Conservation (phyloP, 2,888 invertebrate genomes). For the Troides oblongomaculatus region DNA sequence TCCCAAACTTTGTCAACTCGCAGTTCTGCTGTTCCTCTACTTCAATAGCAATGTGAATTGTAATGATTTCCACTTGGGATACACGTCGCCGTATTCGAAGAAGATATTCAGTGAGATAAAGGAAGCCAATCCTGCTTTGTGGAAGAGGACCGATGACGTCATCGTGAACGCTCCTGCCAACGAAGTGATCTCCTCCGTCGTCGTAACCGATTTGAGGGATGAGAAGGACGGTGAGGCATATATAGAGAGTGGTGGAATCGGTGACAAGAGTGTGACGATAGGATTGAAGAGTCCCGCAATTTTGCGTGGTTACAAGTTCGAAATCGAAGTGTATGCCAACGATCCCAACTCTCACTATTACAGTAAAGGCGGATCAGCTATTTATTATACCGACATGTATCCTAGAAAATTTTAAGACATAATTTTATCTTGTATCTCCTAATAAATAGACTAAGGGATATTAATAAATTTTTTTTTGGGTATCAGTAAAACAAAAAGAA, state of each 20-base stretch:
- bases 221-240: conserved; percentile 59
- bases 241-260: conserved; percentile 62
- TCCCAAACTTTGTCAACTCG: conserved; percentile 15
- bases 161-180: conserved; percentile 50
- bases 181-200: conserved; percentile 59
- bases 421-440: neutral
- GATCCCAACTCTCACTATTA: conserved; percentile 44
- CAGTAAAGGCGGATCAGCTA: conserved; percentile 46
- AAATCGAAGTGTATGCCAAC: conserved; percentile 58
- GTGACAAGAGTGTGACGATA: conserved; percentile 57
- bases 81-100: conserved; percentile 41
- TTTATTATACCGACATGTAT: conserved; percentile 32
- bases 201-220: conserved; percentile 60
- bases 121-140: conserved; percentile 60
- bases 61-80: conserved; percentile 52
- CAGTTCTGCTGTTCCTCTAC: conserved; percentile 17
- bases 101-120: conserved; percentile 60
- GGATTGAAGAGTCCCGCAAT: conserved; percentile 60
- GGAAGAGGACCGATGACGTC: conserved; percentile 61
- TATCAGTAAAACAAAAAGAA: no score
- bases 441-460: no score
- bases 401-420: conserved; percentile 22
- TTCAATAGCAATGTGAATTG: conserved; percentile 29
- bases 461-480: no score
- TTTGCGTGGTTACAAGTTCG: conserved; percentile 63